These are phyloP conservation scores for Recurvirostra avosetta DNA, from an alignment of 2,113 vertebrate genomes.

Conservation along the genomic window DNA sequence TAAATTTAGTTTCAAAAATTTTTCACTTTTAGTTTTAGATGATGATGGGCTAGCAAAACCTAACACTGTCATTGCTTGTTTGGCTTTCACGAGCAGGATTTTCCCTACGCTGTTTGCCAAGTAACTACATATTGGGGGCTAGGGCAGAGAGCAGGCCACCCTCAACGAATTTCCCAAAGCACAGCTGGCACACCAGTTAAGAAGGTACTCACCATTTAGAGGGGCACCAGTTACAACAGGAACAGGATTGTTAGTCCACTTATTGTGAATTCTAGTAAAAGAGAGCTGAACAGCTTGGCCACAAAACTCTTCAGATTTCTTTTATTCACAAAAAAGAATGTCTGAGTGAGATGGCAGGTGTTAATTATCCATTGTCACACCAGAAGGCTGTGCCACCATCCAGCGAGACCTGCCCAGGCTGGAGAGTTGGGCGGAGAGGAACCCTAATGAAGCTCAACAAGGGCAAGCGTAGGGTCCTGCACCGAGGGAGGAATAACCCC, in stretches of 20 bases:
- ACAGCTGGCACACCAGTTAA: neutral
- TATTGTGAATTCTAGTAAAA: neutral
- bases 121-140: fast-evolving
- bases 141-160: neutral
- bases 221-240: neutral
- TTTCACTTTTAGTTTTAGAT: neutral
- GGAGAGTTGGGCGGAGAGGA: too few species aligned
- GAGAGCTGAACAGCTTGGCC: neutral
- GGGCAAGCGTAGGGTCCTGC: too few species aligned
- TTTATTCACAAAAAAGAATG: neutral
- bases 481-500: too few species aligned
- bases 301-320: neutral
- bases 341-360: neutral
- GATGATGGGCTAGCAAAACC: neutral
- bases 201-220: neutral
- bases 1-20: neutral
- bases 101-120: neutral
- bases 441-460: too few species aligned
- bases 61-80: neutral
- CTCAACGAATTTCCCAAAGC: fast-evolving
- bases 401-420: too few species aligned
- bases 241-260: neutral
- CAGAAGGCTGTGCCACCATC: too few species aligned
- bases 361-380: neutral
- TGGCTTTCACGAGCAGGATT: neutral